Evolutionary conservation across 2,113 vertebrate genomes (phyloP), one percentile per base, ranked within the genome.

Genomic region (Urocolius indicus): DNA sequence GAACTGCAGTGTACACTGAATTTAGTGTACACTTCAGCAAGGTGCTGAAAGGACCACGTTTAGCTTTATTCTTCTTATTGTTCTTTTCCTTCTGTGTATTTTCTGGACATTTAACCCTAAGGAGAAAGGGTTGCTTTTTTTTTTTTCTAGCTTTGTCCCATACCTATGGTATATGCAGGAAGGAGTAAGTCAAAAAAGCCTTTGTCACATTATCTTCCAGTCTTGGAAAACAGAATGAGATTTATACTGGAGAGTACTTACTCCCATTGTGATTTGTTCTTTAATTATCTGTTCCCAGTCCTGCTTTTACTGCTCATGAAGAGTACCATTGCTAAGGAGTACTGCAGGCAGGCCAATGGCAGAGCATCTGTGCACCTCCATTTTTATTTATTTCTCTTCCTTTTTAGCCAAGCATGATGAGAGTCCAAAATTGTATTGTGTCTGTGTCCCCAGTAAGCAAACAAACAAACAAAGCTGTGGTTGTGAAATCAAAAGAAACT

Each of bases 181-280:
- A 71, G 65, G 59, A 49, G 55, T 46, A 52, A 68, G 32, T 34
- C 9, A 27, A n/a, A 59, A 62, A 74, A 87, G 5, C n/a, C 38
- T 7, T 79, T 36, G n/a, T 51, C 88, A 43, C 1, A 0, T 79
- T 73, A 0, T 68, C 32, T 79, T 89, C 58, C 7, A 2, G 52
- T 46, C 51, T 45, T 68, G 49, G 62, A 82, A 84, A 93, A 51
- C 11, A 36, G 16, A 71, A 58, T 79, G 74, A 49, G 41, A 82
- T n/a, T 66, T 65, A 7, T 6, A 27, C 32, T 79, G 46, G 36
- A 54, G 68, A 61, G 29, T 46, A 10, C 16, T 89, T 5, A 0
- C 41, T 85, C 41, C 26, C n/a, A 45, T 68, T 82, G 66, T 90
- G 87, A 87, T 79, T 83, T 92, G 16, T 83, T 90, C n/a, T 94